These are phyloP conservation scores for Crossoptilon crossoptilon DNA, from an alignment of 2,797 vertebrate genomes.

Conservation along the genomic window DNA sequence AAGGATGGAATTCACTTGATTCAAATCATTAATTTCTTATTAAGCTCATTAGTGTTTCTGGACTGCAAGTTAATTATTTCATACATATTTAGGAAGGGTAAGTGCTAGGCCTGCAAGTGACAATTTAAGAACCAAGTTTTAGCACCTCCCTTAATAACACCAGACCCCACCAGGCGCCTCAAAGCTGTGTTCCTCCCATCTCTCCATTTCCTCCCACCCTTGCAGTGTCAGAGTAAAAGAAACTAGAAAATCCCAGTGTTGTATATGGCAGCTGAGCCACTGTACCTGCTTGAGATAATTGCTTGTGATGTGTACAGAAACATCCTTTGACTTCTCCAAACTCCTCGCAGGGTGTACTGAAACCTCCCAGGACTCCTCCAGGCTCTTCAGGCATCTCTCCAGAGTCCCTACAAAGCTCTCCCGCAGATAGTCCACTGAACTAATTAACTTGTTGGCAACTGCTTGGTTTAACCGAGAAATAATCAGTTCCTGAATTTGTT, in stretches of 20 bases:
- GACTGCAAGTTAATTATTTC: background rate
- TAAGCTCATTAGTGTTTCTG: background rate
- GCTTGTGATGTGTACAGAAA: constrained; percentile 87
- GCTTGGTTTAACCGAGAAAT: constrained; percentile 94
- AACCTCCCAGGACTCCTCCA: constrained; percentile 93
- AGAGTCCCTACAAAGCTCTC: constrained; percentile 98
- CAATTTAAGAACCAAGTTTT: background rate
- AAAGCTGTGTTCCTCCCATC: background rate
- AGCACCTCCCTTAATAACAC: background rate
- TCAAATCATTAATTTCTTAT: background rate
- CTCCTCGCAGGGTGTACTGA: constrained; percentile 86
- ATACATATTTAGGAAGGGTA: background rate
- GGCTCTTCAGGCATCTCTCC: constrained; percentile 93
- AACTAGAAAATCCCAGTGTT: background rate
- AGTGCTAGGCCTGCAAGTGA: background rate
- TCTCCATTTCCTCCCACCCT: background rate
- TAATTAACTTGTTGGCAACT: constrained; percentile 96
- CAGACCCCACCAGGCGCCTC: background rate
- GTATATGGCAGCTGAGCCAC: background rate
- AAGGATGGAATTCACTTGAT: background rate
- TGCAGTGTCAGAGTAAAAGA: background rate
- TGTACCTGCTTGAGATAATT: constrained; percentile 90
- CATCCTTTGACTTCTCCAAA: constrained; percentile 90
- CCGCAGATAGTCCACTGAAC: constrained; percentile 94
- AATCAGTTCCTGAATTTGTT: constrained; percentile 97